phyloP scores from a whole-genome alignment of 2,797 vertebrate genomes.

The Peromyscus melanophrys region DNA sequence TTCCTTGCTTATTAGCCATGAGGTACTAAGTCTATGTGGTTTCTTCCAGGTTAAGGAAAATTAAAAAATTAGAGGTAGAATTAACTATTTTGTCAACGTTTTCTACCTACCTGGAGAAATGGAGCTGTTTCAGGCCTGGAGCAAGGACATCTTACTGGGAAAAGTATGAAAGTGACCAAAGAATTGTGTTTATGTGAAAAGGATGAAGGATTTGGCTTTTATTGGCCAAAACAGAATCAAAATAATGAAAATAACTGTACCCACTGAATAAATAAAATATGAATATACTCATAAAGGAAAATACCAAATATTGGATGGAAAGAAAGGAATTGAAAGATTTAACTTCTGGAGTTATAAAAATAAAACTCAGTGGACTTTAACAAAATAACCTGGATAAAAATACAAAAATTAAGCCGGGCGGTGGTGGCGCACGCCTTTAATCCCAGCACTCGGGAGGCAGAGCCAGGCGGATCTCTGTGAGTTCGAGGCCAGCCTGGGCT shows the following conservation, averaged over 20 bases:
- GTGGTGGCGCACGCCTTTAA: no score
- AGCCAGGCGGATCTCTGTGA: no score
- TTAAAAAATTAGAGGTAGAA: not conserved
- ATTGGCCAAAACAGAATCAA: not conserved
- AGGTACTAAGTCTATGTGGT: not conserved
- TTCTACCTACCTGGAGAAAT: conserved; percentile 21
- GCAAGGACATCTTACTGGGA: not conserved
- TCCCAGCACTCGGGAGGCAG: no score
- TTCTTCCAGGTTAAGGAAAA: not conserved
- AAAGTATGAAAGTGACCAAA: conserved; percentile 10
- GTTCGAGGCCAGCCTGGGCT: no score
- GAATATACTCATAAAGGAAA: conserved; percentile 20
- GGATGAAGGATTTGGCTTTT: not conserved
- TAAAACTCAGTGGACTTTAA: not conserved
- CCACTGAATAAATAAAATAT: conserved; percentile 8
- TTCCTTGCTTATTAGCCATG: not conserved
- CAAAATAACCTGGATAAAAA: conserved; percentile 22
- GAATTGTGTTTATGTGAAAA: not conserved
- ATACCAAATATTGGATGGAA: not conserved
- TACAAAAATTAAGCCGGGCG: not conserved
- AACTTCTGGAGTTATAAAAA: not conserved
- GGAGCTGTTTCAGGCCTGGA: not conserved
- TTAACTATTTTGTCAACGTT: conserved; percentile 29
- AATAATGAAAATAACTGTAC: conserved; percentile 42
- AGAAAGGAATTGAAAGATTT: not conserved